A percentile compares a stretch with the other conserved stretches of the same genome.
phyloP scores from a whole-genome alignment of 2,113 vertebrate genomes.

The Candoia aspera region DNA sequence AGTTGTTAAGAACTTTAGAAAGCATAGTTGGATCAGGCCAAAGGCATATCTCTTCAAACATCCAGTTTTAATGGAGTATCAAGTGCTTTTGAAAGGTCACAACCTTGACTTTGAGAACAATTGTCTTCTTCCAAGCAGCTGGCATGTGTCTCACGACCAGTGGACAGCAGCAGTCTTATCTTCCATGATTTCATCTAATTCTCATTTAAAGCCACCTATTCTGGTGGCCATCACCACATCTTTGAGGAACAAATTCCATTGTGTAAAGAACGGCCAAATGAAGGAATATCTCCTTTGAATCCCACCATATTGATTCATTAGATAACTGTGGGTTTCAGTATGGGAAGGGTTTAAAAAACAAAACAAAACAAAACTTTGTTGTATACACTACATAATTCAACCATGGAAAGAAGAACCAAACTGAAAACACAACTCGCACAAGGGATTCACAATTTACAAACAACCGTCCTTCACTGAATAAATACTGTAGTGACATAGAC shows the following conservation, averaged over 20 bases:
- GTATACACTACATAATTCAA: not conserved
- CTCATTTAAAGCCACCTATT: too few relatives aligned
- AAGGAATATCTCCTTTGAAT: not conserved
- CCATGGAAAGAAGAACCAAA: not conserved
- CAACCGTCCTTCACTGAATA: not conserved
- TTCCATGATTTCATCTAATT: not conserved
- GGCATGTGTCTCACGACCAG: not conserved
- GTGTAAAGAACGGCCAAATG: not conserved
- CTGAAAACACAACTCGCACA: not conserved
- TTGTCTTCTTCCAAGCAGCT: not conserved
- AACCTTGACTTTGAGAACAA: not conserved
- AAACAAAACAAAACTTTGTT: not conserved
- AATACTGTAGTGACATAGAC: not conserved
- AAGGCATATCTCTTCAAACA: conserved; percentile 35
- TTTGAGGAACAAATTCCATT: not conserved
- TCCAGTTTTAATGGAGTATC: not conserved
- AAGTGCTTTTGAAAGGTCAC: not conserved
- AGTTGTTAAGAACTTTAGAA: not conserved
- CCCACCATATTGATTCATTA: not conserved
- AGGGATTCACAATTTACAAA: not conserved
- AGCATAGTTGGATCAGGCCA: conserved; percentile 70
- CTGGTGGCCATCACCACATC: not conserved
- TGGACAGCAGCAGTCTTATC: not conserved
- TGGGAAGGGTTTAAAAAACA: not conserved
- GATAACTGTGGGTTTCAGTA: not conserved